Conservation (phyloP, 1,140 invertebrate genomes). For the Kradibia gibbosae region DNA sequence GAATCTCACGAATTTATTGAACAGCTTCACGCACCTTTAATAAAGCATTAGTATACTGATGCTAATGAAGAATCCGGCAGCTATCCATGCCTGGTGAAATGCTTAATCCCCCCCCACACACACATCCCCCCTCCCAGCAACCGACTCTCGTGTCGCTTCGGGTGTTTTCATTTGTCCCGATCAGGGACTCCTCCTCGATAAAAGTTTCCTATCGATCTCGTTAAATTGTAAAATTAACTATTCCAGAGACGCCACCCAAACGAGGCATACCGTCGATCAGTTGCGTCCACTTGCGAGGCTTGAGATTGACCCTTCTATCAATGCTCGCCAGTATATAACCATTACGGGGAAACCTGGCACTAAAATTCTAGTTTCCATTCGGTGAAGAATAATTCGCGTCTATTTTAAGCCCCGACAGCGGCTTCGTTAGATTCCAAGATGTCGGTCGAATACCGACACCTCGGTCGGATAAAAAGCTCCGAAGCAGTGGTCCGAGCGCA, state of each 20-base stretch:
- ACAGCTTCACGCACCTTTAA: background rate
- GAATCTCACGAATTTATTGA: slow-evolving; percentile 16
- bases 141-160: slow-evolving; percentile 10
- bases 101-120: too few relatives aligned
- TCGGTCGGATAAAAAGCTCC: background rate
- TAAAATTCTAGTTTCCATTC: too few relatives aligned
- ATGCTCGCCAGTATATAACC: background rate
- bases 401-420: background rate
- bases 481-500: background rate
- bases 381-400: background rate
- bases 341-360: too few relatives aligned
- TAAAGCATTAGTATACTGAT: slow-evolving; percentile 33
- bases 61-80: slow-evolving; percentile 16
- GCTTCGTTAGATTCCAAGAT: background rate
- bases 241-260: background rate
- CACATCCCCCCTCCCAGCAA: background rate
- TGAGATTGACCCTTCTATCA: background rate
- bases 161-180: slow-evolving; percentile 2
- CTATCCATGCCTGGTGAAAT: background rate
- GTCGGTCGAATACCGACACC: background rate
- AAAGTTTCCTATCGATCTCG: background rate
- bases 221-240: slow-evolving; percentile 14
- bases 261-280: too few relatives aligned
- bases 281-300: background rate
- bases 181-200: background rate